Evolutionary conservation across 30 jellyfish, hydroid and myxozoan genomes (phyloP), one percentile per base, ranked within the genome.

Genomic region (Turritopsis rubra): DNA sequence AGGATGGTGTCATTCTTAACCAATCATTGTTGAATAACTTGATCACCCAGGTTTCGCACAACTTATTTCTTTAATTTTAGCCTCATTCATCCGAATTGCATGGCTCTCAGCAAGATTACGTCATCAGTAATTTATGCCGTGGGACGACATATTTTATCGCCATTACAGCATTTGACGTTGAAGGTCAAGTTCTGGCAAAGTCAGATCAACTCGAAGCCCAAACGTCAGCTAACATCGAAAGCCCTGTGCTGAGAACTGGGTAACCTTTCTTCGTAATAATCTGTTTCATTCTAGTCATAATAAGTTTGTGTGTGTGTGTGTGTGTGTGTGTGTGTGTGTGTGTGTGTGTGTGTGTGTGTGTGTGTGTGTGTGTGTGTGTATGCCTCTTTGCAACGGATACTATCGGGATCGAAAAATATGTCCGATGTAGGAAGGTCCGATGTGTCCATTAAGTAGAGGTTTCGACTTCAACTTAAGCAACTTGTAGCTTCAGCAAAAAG

Each of bases 221-320:
- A 31, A 87, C 95, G 0, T 18, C 84, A n/a, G 92, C 95, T 1
- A 60, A 18, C 24, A 29, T 87, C 29, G 93, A 81, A n/a, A 87
- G 89, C n/a, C 95, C 95, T 8, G 73, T 71, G 1, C 88, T 87
- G 5, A 68, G 81, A 65, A 29, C 75, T 8, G 81, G 95, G 95
- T 87, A 75, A 72, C 84, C 21, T 27, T 8, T 60, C 21, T 27
- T 68, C 19, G 30, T 68, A 8, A 7, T 7, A 23, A 19, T 17
- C 77, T 68, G 28, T 68, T 23, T n/a, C n/a, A n/a, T n/a, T n/a
- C n/a, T n/a, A n/a, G n/a, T n/a, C n/a, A n/a, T n/a, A n/a, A n/a
- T n/a, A n/a, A n/a, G n/a, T n/a, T n/a, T n/a, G n/a, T n/a, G n/a
- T n/a, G n/a, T n/a, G n/a, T n/a, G n/a, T n/a, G n/a, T n/a, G n/a